Evolutionary conservation across 2,888 invertebrate species (phyloP), one percentile per base, ranked within the genome.

Genomic region (Gonocerus acuteangulatus): DNA sequence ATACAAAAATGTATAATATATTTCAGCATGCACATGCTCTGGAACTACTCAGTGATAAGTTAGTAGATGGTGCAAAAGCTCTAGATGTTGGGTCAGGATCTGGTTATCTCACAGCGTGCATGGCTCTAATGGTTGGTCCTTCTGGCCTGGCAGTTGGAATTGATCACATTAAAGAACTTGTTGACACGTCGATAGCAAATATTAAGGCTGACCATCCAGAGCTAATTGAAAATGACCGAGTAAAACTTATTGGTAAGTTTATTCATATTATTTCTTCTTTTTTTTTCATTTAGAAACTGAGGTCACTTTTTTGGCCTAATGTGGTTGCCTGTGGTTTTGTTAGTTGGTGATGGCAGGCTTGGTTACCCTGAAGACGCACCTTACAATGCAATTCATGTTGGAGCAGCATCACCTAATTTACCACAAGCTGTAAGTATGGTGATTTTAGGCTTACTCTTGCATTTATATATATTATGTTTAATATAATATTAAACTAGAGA

Each of bases 61-160:
- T 95, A 51, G 74, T 78, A 27, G 82, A 84, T 59, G 93, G 92
- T 11, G 83, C 84, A 57, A 83, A 79, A 71, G 90, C 90, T 2
- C 75, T 95, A 65, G 95, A 95, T 76, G 91, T 95, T 48, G 95
- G 95, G 13, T 93, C 91, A 21, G 95, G 95, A 1, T 91, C 92
- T 63, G 95, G 95, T 2, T 95, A 95, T 73, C 78, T 95, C 44
- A 93, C 94, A 1, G 87, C 88, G 13, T 95, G 94, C 71, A 92
- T 95, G 85, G 86, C 89, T 16, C 76, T 86, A 34, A 89, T 91
- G 85, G 80, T 92, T 47, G 88, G 89, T 7, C 78, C 82, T 44
- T 78, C 77, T 60, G 85, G 84, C 2, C 71, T 75, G 59, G 86
- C 86, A 1, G 80, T 95, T 56, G 95, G 95, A 2, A 88, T 95